Conservation (phyloP, 1,140 invertebrate species). For the Zaprionus ornatus region DNA sequence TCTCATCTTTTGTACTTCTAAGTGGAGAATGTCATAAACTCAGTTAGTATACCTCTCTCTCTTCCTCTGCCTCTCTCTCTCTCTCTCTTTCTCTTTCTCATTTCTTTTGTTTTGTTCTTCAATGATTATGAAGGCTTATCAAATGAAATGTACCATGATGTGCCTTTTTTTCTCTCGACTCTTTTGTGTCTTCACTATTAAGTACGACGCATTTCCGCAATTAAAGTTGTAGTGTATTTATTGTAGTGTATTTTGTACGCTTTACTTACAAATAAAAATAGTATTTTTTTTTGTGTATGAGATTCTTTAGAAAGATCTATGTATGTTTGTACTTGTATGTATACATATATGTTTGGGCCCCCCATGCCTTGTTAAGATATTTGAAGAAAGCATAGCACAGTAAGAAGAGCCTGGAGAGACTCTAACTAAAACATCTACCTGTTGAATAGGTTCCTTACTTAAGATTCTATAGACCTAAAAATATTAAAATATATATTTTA, state of each 20-base stretch:
- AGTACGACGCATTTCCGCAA: constrained; percentile 25
- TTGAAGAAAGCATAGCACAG: no score
- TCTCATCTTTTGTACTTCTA: constrained; percentile 33
- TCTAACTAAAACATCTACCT: no score
- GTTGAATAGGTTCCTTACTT: no score
- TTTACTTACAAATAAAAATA: not conserved
- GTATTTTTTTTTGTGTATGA: no score
- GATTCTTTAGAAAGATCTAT: no score
- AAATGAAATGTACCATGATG: constrained; percentile 13
- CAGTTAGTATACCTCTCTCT: not conserved
- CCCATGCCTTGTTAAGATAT: no score
- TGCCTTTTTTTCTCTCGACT: not conserved
- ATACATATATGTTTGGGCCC: no score
- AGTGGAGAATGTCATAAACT: constrained; percentile 41
- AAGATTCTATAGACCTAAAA: no score
- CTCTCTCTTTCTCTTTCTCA: not conserved
- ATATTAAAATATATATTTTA: no score
- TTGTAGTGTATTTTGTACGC: not conserved
- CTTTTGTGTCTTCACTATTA: constrained; percentile 6
- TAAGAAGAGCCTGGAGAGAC: no score
- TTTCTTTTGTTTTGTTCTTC: not conserved
- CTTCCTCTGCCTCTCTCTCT: not conserved
- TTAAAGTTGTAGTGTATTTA: constrained; percentile 16
- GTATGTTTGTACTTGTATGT: no score
- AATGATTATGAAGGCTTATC: constrained; percentile 29